Conservation (phyloP, 2,113 vertebrate species). For the Neodontobutis hainanensis region DNA sequence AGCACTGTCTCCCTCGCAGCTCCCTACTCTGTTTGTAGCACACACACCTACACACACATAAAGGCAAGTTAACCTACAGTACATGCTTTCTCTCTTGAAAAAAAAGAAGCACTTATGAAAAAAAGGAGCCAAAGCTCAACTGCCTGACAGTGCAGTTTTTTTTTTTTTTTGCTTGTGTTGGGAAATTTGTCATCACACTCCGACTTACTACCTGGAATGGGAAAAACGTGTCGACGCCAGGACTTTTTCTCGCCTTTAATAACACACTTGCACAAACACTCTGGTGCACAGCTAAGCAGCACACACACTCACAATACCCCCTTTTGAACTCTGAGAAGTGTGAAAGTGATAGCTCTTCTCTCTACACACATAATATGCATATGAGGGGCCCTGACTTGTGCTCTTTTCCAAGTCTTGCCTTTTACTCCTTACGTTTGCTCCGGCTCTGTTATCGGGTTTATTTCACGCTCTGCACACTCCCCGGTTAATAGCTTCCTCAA, state of each 20-base stretch:
- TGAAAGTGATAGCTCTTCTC: conserved; percentile 48
- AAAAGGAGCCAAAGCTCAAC: conserved; percentile 58
- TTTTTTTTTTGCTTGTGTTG: conserved; percentile 78
- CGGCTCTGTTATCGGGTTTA: conserved; percentile 57
- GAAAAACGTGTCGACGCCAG: conserved; percentile 73
- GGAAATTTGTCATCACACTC: conserved; percentile 78
- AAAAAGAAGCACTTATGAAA: conserved; percentile 67
- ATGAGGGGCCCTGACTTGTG: conserved; percentile 12
- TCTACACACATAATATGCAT: conserved; percentile 29
- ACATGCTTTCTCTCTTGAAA: conserved; percentile 53
- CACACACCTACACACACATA: conserved; percentile 18
- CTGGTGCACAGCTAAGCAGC: conserved; percentile 23
- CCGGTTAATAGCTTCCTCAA: conserved; percentile 59
- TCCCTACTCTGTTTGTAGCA: conserved; percentile 29
- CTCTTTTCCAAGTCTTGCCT: conserved; percentile 11
- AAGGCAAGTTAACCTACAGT: conserved; percentile 62
- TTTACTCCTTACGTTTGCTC: conserved; percentile 24
- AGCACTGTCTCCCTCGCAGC: conserved; percentile 41
- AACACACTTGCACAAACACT: conserved; percentile 63
- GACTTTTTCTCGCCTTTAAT: conserved; percentile 74
- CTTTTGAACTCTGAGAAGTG: conserved; percentile 44
- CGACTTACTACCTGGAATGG: conserved; percentile 77
- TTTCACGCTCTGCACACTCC: conserved; percentile 63
- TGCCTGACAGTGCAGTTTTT: conserved; percentile 76
- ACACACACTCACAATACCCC: conserved; percentile 6